phyloP scores from a whole-genome alignment of 2,113 vertebrate species.

The human (Homo sapiens) region DNA sequence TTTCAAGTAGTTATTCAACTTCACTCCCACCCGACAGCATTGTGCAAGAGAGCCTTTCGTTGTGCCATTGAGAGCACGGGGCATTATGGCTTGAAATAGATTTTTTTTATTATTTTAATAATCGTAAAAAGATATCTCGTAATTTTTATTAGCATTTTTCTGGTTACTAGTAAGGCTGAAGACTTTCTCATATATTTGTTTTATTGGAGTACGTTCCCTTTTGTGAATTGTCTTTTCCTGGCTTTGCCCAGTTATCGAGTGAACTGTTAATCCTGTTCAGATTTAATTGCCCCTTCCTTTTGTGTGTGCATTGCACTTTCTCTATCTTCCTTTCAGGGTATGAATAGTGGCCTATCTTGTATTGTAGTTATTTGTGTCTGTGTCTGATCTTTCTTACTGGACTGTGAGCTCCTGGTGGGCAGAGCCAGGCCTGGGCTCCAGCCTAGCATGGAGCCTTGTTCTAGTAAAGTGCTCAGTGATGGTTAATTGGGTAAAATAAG shows the following conservation, averaged over 20 bases:
- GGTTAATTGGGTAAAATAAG: neutral
- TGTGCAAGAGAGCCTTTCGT: neutral
- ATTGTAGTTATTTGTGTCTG: neutral
- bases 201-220: constrained; percentile 46
- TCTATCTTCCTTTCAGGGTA: neutral
- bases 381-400: constrained; percentile 24
- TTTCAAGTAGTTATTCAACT: constrained; percentile 35
- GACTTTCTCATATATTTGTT: constrained; percentile 38
- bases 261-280: neutral
- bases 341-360: neutral
- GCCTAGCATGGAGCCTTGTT: neutral
- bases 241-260: constrained; percentile 14
- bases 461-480: neutral
- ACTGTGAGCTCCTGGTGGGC: neutral
- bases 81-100: constrained; percentile 34
- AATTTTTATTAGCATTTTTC: constrained; percentile 64
- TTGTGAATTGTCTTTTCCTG: constrained; percentile 35
- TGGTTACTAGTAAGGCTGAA: constrained; percentile 17
- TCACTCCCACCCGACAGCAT: neutral
- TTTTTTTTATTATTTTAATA: constrained; percentile 64
- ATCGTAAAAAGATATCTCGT: constrained; percentile 38
- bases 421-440: neutral
- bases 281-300: neutral
- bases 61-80: neutral
- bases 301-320: neutral